Evolutionary conservation across 2,113 vertebrate genomes (phyloP), one percentile per base, ranked within the genome.

Genomic region (Actenoides lindsayi): DNA sequence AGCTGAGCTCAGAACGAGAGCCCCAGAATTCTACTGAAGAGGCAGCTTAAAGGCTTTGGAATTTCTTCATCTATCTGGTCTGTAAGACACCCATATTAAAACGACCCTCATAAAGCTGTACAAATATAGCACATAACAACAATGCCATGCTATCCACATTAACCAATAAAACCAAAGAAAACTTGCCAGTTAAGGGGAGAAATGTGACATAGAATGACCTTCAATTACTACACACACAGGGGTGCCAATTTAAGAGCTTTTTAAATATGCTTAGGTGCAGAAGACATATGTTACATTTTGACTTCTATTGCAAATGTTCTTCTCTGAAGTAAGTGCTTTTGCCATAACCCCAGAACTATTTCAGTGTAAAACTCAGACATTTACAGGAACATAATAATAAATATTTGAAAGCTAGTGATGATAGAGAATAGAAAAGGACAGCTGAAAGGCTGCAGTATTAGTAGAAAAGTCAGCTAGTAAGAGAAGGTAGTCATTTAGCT

Each of bases 181-280:
- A 94, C 83, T 70, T 21, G 31, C 51, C 70, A 91, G 65, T 42
- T 80, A 83, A 71, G 77, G 15, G 59, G 46, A 81, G 42, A 94
- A 94, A 80, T 44, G 83, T 81, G 57, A 87, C 68, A 90, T 70
- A 86, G 84, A 77, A 93, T 73, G 83, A 93, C 86, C 80, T 93
- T 92, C 83, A 95, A 90, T 92, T 94, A 87, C 89, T 88, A 60
- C 21, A 69, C 74, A 93, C 90, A 89, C 79, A 70, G 74, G 78
- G 83, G 56, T 92, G 78, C 67, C 88, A 95, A 90, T 96, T 94
- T 95, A 94, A 93, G 94, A 83, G 93, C 89, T 95, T 96, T 96
- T 83, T 7, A 76, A 96, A 86, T 90, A 92, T 51, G 62, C 33
- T 82, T 89, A 82, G 57, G 67, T 92, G 77, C 35, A 87, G 53